These are phyloP conservation scores for Aleadryas rufinucha DNA, from an alignment of 2,113 vertebrate species.

Conservation along the genomic window DNA sequence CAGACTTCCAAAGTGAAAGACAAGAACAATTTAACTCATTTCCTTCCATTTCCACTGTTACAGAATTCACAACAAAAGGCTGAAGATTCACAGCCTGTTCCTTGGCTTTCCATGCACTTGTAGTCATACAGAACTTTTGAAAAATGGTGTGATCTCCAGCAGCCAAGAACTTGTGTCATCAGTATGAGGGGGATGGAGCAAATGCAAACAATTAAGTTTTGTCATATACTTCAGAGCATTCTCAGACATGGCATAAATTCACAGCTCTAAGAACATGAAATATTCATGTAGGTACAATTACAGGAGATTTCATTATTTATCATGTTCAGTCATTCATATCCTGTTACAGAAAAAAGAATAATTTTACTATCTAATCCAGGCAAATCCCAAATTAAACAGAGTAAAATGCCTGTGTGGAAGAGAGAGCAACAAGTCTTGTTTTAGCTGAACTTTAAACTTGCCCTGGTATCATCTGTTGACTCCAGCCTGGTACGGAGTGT, in stretches of 20 bases:
- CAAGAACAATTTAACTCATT: not conserved
- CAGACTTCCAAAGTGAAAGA: not conserved
- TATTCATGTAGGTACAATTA: slow-evolving; percentile 18
- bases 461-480: not conserved
- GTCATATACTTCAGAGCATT: not conserved
- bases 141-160: not conserved
- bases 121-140: not conserved
- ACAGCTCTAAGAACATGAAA: not conserved
- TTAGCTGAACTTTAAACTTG: not conserved
- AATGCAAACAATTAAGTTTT: not conserved
- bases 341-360: not conserved
- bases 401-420: not conserved
- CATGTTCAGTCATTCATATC: not conserved
- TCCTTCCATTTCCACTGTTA: not conserved
- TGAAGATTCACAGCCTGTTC: not conserved
- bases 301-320: not conserved
- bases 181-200: not conserved
- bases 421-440: not conserved
- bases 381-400: not conserved
- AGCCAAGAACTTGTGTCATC: not conserved
- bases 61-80: not conserved
- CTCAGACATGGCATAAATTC: not conserved
- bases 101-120: not conserved
- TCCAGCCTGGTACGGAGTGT: not conserved
- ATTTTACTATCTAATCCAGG: not conserved